These are phyloP conservation scores for Ptychobarbus kaznakovi DNA, from an alignment of 2,797 vertebrate genomes.

Conservation along the genomic window DNA sequence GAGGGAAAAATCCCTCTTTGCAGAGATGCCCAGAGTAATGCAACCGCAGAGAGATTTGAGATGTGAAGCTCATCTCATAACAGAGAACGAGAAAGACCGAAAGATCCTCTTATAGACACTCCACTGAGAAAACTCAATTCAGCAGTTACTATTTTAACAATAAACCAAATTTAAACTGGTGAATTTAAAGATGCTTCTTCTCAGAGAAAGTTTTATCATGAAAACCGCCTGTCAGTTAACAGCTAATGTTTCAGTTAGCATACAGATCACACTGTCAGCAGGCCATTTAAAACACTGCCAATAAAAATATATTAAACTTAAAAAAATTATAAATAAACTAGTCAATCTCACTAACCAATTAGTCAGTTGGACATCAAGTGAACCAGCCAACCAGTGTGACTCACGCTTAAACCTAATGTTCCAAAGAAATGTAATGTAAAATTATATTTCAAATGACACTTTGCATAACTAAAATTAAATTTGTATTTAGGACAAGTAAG, in stretches of 20 bases:
- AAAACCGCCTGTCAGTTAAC: neutral
- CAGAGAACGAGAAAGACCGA: neutral
- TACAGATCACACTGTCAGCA: neutral
- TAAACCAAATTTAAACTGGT: neutral
- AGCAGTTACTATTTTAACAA: neutral
- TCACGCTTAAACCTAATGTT: neutral
- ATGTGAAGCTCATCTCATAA: constrained; percentile 1
- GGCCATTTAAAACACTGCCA: neutral
- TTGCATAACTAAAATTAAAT: too few relatives aligned
- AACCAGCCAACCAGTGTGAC: neutral
- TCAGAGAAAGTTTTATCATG: neutral
- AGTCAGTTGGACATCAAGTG: neutral
- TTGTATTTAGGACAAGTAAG: neutral
- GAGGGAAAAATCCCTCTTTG: neutral
- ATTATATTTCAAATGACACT: neutral
- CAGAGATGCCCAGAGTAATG: constrained; percentile 4
- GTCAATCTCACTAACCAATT: neutral
- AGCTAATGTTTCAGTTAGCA: neutral
- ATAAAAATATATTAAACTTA: neutral
- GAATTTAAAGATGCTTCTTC: neutral
- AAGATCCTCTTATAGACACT: neutral
- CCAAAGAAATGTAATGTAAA: neutral
- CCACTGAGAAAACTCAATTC: neutral
- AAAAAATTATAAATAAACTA: neutral
- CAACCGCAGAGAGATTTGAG: neutral